A percentile compares a stretch with the other conserved stretches of the same genome.
These are phyloP conservation scores for Heliconius melpomene DNA, from an alignment of 1,140 invertebrate species.

Conservation along the genomic window DNA sequence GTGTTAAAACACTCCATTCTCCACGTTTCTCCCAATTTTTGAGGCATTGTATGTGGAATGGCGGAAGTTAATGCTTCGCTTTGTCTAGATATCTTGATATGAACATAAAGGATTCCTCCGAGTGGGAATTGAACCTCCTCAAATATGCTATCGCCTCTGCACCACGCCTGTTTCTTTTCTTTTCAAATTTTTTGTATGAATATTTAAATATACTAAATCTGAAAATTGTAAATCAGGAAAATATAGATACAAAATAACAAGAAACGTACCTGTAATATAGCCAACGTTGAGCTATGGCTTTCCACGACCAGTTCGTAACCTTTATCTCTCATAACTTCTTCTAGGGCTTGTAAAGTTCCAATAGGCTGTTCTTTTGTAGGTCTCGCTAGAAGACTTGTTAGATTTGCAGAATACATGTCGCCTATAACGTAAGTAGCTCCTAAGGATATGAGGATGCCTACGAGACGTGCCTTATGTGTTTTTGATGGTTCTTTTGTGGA, in stretches of 20 bases:
- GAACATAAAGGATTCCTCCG: too few species aligned
- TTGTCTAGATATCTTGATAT: too few species aligned
- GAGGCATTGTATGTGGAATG: too few species aligned
- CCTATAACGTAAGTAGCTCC: conserved; percentile 87
- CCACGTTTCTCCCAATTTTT: too few species aligned
- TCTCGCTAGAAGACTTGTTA: conserved; percentile 85
- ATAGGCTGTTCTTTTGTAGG: conserved; percentile 84
- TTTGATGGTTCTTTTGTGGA: conserved; percentile 82
- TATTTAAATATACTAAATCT: too few species aligned
- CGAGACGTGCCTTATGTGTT: conserved; percentile 83
- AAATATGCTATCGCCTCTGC: too few species aligned
- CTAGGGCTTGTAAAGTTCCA: conserved; percentile 82
- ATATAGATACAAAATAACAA: background rate
- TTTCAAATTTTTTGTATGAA: too few species aligned
- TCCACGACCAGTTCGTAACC: conserved; percentile 85
- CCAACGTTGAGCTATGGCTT: conserved; percentile 85
- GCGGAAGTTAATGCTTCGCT: too few species aligned
- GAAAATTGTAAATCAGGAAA: too few species aligned
- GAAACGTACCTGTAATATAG: conserved; percentile 83
- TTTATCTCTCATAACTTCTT: conserved; percentile 83
- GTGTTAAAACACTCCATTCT: too few species aligned
- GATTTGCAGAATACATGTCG: conserved; percentile 87
- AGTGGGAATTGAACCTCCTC: too few species aligned
- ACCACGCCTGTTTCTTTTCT: too few species aligned
- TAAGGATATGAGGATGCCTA: conserved; percentile 84